Percentiles rank a stretch among this genome's conserved stretches.
Conservation (phyloP, 2,113 vertebrate genomes). For the Rattus rattus region DNA sequence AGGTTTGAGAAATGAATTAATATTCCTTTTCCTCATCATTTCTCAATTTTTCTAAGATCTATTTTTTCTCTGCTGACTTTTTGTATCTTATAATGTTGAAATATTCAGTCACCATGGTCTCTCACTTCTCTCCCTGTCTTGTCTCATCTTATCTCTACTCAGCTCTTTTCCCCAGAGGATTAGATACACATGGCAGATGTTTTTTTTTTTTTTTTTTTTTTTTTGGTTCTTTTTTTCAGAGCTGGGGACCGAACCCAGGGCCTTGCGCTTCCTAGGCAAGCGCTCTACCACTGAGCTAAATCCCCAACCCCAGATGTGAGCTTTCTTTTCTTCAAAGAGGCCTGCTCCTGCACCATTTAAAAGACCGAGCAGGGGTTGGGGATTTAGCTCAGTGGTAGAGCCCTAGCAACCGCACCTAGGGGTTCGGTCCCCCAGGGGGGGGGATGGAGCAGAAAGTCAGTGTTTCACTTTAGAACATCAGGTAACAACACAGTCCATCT, state of each 20-base stretch:
- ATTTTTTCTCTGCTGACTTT: background rate
- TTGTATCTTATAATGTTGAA: background rate
- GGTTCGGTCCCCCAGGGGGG: no score
- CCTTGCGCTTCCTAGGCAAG: no score
- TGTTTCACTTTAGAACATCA: slow-evolving; percentile 10
- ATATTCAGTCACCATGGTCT: background rate
- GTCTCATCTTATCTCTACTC: background rate
- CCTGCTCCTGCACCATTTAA: background rate
- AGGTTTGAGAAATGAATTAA: background rate
- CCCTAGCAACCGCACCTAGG: no score
- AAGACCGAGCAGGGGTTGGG: background rate
- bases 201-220: no score
- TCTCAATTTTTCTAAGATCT: background rate
- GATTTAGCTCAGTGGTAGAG: no score
- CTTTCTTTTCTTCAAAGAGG: background rate
- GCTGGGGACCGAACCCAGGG: no score
- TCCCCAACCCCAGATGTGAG: background rate
- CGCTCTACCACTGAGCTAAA: no score
- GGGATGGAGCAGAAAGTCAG: background rate
- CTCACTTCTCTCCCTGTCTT: background rate
- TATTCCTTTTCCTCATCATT: background rate
- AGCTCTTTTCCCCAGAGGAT: background rate
- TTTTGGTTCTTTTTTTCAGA: no score
- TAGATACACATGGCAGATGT: background rate
- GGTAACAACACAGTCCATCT: background rate